Evolutionary conservation across 2,888 invertebrate species (phyloP).

Genomic region (Zaprionus lineosus): DNA sequence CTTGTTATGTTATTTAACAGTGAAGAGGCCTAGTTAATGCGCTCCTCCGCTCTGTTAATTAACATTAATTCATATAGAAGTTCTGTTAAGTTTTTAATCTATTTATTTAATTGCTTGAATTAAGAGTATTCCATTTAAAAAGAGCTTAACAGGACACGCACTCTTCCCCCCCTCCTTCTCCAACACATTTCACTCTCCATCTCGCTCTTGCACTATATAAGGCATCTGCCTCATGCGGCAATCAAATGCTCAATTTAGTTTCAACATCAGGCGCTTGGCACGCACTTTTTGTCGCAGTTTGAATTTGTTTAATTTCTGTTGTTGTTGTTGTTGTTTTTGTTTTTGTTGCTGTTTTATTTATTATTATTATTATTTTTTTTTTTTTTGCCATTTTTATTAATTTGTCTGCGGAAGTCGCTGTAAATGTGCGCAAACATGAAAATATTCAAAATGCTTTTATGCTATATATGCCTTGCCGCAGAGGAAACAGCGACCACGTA

Average conservation of each 20-base stretch:
- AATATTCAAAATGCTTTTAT: slow-evolving; percentile 49
- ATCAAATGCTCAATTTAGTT: slow-evolving; percentile 51
- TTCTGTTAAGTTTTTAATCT: no score
- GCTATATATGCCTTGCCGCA: slow-evolving; percentile 36
- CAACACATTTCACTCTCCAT: no score
- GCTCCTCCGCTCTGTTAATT: no score
- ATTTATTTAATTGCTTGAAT: no score
- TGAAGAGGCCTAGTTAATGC: no score
- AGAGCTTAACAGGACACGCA: no score
- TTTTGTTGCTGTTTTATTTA: slow-evolving; percentile 28
- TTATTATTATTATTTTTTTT: slow-evolving; percentile 17
- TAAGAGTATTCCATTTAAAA: no score
- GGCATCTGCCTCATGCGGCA: slow-evolving; percentile 18
- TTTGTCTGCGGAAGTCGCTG: slow-evolving; percentile 70
- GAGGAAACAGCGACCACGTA: slow-evolving; percentile 24
- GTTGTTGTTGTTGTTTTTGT: slow-evolving; percentile 2
- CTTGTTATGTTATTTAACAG: no score
- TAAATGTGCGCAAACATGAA: slow-evolving; percentile 72
- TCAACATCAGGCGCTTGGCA: slow-evolving; percentile 23
- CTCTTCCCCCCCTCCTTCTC: no score
- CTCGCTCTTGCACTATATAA: slow-evolving; percentile 24
- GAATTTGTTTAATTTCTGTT: slow-evolving; percentile 2
- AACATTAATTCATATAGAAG: no score
- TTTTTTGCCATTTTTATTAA: slow-evolving; percentile 54
- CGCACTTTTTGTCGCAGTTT: slow-evolving; percentile 14